Evolutionary conservation across 2,797 vertebrate species (phyloP).

Genomic region (Apogon hyalosoma): DNA sequence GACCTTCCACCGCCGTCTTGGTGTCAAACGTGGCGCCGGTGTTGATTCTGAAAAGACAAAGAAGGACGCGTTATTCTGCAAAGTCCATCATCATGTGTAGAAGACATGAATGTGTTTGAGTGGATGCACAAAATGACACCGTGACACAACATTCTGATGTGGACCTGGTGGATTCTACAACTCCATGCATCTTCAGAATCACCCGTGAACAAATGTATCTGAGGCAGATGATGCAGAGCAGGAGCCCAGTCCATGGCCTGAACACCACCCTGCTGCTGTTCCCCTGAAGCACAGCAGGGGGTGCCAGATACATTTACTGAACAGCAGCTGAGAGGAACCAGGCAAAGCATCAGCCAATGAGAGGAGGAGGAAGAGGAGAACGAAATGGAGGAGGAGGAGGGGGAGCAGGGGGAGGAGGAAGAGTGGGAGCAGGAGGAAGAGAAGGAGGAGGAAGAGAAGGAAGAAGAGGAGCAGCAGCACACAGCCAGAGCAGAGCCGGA

Average conservation of each 20-base stretch:
- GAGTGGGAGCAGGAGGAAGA: no score
- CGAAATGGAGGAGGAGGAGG: no score
- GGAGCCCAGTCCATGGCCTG: slow-evolving; percentile 76
- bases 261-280: slow-evolving; percentile 75
- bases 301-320: slow-evolving; percentile 72
- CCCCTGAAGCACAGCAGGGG: slow-evolving; percentile 79
- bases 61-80: not conserved
- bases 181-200: slow-evolving; percentile 77
- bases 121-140: slow-evolving; percentile 8
- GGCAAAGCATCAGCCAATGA: slow-evolving; percentile 57
- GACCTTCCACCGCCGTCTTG: slow-evolving; percentile 85
- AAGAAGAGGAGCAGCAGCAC: slow-evolving; percentile 55
- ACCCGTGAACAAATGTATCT: slow-evolving; percentile 63
- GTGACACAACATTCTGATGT: slow-evolving; percentile 22
- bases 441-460: slow-evolving; percentile 15
- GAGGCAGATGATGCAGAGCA: slow-evolving; percentile 72
- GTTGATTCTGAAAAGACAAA: slow-evolving; percentile 81
- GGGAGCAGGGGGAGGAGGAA: no score
- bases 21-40: slow-evolving; percentile 82
- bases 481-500: slow-evolving; percentile 62
- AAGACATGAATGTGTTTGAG: no score
- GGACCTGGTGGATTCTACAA: slow-evolving; percentile 11
- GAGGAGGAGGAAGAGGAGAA: no score
- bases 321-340: slow-evolving; percentile 51
- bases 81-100: not conserved